These are phyloP conservation scores for Dilophus febrilis DNA, from an alignment of 2,888 invertebrate genomes.

Conservation along the genomic window DNA sequence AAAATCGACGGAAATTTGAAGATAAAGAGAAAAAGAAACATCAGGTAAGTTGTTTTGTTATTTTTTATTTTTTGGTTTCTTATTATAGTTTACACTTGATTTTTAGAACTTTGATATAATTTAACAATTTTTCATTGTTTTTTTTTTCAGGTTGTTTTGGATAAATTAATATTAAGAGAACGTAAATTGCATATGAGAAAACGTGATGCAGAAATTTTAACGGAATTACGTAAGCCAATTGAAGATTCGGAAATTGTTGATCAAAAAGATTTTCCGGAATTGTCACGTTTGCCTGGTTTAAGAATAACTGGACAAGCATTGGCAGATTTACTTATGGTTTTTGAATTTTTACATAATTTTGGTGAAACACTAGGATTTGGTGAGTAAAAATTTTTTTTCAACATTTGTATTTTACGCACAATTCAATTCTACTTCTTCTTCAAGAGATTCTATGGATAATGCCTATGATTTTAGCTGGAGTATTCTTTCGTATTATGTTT, in stretches of 20 bases:
- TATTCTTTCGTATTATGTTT: no score
- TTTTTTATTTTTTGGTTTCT: background rate
- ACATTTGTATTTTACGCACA: no score
- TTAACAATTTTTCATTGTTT: background rate
- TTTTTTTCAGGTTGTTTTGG: conserved; percentile 61
- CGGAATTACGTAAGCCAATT: conserved; percentile 65
- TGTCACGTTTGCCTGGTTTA: conserved; percentile 62
- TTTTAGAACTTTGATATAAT: no score
- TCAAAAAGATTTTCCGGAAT: conserved; percentile 50
- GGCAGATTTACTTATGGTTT: conserved; percentile 85
- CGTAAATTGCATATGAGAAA: conserved; percentile 57
- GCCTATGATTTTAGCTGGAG: no score
- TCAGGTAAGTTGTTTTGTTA: conserved; percentile 16
- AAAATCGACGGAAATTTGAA: conserved; percentile 71
- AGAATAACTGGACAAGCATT: conserved; percentile 76
- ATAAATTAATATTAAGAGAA: conserved; percentile 70
- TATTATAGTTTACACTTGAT: conserved; percentile 16
- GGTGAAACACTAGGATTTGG: conserved; percentile 87
- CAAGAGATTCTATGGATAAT: no score
- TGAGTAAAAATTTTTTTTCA: conserved; percentile 38
- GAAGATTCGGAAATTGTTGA: conserved; percentile 79
- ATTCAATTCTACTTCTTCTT: no score
- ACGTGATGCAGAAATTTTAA: conserved; percentile 50
- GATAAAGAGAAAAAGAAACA: conserved; percentile 55
- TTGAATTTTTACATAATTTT: conserved; percentile 92